Percentiles rank a stretch among this genome's conserved stretches.
Conservation (phyloP, 1,140 invertebrate genomes). For the Hycleus phaleratus region DNA sequence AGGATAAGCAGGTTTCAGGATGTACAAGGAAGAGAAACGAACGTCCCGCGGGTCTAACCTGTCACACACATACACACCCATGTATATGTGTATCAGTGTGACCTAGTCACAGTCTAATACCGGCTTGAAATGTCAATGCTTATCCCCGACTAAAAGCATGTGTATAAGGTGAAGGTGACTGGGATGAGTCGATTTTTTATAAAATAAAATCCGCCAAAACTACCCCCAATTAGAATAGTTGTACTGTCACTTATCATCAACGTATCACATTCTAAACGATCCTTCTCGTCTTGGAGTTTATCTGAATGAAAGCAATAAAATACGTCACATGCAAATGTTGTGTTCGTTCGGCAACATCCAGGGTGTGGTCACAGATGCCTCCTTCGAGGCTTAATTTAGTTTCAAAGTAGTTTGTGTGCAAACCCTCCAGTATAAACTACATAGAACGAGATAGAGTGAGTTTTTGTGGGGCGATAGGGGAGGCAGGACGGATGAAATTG, state of each 20-base stretch:
- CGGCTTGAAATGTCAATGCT: slow-evolving; percentile 31
- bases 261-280: slow-evolving; percentile 12
- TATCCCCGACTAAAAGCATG: slow-evolving; percentile 12
- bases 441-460: slow-evolving; percentile 2
- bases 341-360: slow-evolving; percentile 28
- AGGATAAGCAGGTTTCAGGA: slow-evolving; percentile 2
- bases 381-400: slow-evolving; percentile 42
- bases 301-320: slow-evolving; percentile 41
- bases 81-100: not conserved
- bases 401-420: slow-evolving; percentile 38
- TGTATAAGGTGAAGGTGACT: not conserved
- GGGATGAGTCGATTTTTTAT: slow-evolving; percentile 1
- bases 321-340: slow-evolving; percentile 42
- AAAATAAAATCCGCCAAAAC: too few relatives aligned
- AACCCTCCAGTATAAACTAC: slow-evolving; percentile 35
- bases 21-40: not conserved
- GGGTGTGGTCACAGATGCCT: slow-evolving; percentile 43
- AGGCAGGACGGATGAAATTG: slow-evolving; percentile 35
- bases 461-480: not conserved
- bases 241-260: not conserved
- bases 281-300: slow-evolving; percentile 28
- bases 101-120: slow-evolving; percentile 29
- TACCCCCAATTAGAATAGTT: not conserved
- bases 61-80: slow-evolving; percentile 1
- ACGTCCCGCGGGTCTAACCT: slow-evolving; percentile 22